Percentiles rank a stretch among this genome's conserved stretches.
These are phyloP conservation scores for Sebastes miniatus DNA, from an alignment of 2,797 vertebrate genomes.

Conservation along the genomic window DNA sequence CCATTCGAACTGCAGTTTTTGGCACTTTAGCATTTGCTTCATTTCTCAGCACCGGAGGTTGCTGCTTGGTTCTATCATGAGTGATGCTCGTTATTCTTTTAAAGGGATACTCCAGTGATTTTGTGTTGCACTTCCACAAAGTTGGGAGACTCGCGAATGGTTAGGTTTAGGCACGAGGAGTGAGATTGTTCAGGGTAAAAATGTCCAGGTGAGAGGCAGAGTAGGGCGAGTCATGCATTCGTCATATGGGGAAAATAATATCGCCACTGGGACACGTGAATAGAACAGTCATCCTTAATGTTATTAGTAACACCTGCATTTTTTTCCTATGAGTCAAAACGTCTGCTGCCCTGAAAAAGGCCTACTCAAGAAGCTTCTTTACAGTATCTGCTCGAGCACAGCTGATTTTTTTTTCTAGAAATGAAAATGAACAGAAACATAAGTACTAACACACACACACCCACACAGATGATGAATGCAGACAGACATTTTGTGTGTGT, in stretches of 20 bases:
- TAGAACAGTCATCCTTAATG: neutral
- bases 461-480: constrained; percentile 44
- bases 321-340: neutral
- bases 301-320: neutral
- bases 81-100: neutral
- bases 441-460: constrained; percentile 7
- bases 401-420: constrained; percentile 9
- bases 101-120: neutral
- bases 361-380: neutral
- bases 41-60: too few relatives aligned
- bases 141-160: neutral
- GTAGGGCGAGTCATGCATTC: neutral
- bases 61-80: neutral
- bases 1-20: too few relatives aligned
- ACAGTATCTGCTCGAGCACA: neutral
- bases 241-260: neutral
- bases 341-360: neutral
- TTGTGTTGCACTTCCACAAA: neutral
- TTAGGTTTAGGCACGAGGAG: neutral
- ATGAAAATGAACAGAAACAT: constrained; percentile 36
- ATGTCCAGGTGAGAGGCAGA: fast-evolving
- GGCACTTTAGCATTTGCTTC: too few relatives aligned
- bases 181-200: neutral
- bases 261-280: neutral
- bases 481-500: constrained; percentile 20